phyloP scores from a whole-genome alignment of 2,888 invertebrate genomes.

The Ptilodon capucinus region DNA sequence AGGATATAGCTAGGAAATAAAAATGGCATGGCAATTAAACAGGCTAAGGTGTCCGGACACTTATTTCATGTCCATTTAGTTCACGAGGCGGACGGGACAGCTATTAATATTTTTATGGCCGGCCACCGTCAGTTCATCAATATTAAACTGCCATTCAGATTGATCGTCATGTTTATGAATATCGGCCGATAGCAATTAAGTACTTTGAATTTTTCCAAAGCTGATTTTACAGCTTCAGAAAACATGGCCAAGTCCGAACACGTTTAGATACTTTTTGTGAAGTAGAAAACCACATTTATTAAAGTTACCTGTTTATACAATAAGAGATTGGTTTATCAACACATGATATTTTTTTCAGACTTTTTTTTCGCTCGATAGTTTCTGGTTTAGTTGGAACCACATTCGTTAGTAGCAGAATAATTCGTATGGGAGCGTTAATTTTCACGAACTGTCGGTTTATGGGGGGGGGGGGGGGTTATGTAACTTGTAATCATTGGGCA shows the following conservation, averaged over 20 bases:
- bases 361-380: no score
- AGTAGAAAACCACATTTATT: no score
- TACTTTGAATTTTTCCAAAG: conserved; percentile 46
- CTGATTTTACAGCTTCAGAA: conserved; percentile 16
- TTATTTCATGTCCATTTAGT: conserved; percentile 56
- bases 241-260: neutral
- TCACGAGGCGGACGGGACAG: conserved; percentile 66
- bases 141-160: conserved; percentile 62
- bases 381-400: no score
- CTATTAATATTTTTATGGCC: conserved; percentile 78
- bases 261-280: neutral
- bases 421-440: no score
- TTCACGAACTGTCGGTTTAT: no score
- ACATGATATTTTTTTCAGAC: no score
- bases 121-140: conserved; percentile 62
- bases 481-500: no score
- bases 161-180: conserved; percentile 58
- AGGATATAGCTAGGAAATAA: conserved; percentile 16
- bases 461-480: no score
- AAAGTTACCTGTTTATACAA: no score
- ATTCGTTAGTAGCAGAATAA: no score
- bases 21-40: conserved; percentile 10
- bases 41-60: conserved; percentile 27
- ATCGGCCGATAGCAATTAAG: conserved; percentile 44
- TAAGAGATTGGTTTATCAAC: no score